A percentile compares a stretch with the other conserved stretches of the same genome.
Conservation (phyloP, 1,140 invertebrate genomes). For the Pentalonia nigronervosa region DNA sequence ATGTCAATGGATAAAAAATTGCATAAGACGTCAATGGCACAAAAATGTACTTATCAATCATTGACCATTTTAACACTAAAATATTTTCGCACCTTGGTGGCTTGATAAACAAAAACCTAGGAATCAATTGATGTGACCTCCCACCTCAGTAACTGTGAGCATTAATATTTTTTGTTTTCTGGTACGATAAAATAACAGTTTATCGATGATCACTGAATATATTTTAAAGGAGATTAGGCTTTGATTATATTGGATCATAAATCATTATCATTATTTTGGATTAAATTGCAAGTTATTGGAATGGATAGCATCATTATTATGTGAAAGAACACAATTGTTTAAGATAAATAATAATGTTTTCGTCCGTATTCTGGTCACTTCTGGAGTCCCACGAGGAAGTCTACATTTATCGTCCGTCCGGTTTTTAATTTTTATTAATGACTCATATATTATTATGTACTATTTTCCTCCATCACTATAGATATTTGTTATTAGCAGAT, state of each 20-base stretch:
- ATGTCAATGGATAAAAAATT: neutral
- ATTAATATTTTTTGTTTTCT: neutral
- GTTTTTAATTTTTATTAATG: neutral
- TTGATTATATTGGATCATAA: neutral
- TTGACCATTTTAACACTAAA: neutral
- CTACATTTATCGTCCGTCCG: neutral
- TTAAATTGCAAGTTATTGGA: neutral
- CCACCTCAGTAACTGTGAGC: neutral
- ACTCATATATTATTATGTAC: neutral
- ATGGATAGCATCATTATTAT: neutral
- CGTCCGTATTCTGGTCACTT: neutral
- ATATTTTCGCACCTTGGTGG: neutral
- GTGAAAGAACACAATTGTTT: neutral
- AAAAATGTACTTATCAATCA: neutral
- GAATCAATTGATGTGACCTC: neutral
- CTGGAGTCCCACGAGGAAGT: neutral
- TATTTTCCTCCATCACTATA: neutral
- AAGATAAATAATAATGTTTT: neutral
- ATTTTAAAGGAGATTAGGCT: neutral
- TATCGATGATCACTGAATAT: neutral
- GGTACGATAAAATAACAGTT: neutral
- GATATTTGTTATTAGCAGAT: neutral
- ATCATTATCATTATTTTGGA: neutral
- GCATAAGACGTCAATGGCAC: neutral
- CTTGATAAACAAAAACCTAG: neutral